Base-by-base conservation (phyloP, 2,113 vertebrate species). In the Physeter macrocephalus region DNA sequence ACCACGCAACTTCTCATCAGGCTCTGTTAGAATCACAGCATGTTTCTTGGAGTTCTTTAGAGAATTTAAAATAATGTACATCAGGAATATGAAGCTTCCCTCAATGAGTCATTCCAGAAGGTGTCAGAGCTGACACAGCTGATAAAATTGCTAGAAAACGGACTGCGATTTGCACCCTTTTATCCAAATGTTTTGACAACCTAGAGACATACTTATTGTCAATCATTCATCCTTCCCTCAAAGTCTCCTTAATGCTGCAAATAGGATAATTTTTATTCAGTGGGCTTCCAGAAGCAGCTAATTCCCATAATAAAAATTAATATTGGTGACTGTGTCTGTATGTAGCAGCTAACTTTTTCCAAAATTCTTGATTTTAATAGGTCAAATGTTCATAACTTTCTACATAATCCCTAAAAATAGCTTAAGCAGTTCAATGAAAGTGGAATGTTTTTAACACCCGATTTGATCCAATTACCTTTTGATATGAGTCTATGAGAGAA, bases 131-230 rank as follows among this genome's bases (percentile, higher is more conserved):
- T 75, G 66, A 90, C 91, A 95, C 41, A 74, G 39, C 17, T 84
- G 41, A 95, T n/a, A 90, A 69, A 91, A 90, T 39, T 34, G n/a
- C 46, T 69, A 64, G 54, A 80, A 94, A 89, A 86, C 52, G 27
- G 27, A 75, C 57, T 62, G 41, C 12, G 18, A 85, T 88, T 87
- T 94, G 90, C 72, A 91, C 0, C 39, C 15, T 92, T 88, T 83
- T 57, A 80, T 88, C 9, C 69, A 93, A 92, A 78, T 94, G 23
- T 61, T 97, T 97, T 93, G 62, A 92, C 57, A 92, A 52, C 20
- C 10, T 52, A 62, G n/a, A 61, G 78, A 18, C 59, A 86, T 81
- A 88, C 64, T 88, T 78, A 83, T 89, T 93, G 43, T 96, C 57
- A 87, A 27, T 92, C 88, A 90, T 15, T 27, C 57, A 69, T n/a